Evolutionary conservation across 2,888 invertebrate species (phyloP), one percentile per base, ranked within the genome.

Genomic region (Apeira syringaria): DNA sequence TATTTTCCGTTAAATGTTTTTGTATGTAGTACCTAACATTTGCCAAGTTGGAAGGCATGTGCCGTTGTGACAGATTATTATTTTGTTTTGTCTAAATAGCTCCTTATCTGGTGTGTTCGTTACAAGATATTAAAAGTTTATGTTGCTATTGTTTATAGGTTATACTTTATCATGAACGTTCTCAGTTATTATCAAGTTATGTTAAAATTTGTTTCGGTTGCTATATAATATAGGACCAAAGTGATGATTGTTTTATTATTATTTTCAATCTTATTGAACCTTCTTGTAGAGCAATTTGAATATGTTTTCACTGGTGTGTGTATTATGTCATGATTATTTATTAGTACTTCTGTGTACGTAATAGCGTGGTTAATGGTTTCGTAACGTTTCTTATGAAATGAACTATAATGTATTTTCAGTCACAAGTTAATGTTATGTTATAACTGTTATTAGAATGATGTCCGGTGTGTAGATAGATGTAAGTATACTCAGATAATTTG

Each of bases 111-210:
- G 52, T 57, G 50, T 75, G 73, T 80, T 79, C 78, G 77, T 79
- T 78, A 74, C 62, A 68, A 78, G 64, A 64, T 64, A 64, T 63
- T 61, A 63, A 62, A 60, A 61, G 58, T 68, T 59, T 61, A 68
- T 46, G 47, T 63, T 66, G 64, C 73, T 66, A 79, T 81, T 87
- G 82, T 88, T 88, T 85, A 87, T 80, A 83, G 80, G 78, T 62
- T 72, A 72, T 75, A 77, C 65, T 74, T 83, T 86, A 85, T 85
- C 83, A 7, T 1, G 5, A 61, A 53, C 62, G 64, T 46, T 47
- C 32, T 64, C 73, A 70, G 74, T 82, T 83, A 85, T 84, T 80
- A 72, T 69, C 3, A 27, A 13, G 62, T 68, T 71, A 73, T 74
- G 74, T 82, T 74, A 74, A 80, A 83, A 80, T 74, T 77, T 61